Conservation (phyloP, 2,888 invertebrate species). For the Plagodis dolabraria region DNA sequence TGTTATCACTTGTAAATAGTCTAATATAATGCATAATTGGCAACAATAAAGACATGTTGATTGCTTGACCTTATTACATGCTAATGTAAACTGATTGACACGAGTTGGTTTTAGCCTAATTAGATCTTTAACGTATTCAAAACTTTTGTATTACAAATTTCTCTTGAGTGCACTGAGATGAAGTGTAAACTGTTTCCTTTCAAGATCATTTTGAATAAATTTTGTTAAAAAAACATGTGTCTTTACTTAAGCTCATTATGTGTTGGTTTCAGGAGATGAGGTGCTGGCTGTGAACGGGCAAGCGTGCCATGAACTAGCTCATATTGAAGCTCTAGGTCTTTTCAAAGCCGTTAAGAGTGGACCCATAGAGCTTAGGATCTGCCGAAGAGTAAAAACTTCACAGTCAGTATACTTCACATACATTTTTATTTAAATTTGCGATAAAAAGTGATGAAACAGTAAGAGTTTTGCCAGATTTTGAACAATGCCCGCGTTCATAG, state of each 20-base stretch:
- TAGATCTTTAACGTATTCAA: no score
- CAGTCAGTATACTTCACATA: slow-evolving; percentile 61
- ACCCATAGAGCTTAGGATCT: slow-evolving; percentile 90
- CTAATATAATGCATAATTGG: slow-evolving; percentile 8
- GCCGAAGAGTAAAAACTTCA: slow-evolving; percentile 83
- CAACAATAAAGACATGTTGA: background rate
- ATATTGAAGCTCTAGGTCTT: slow-evolving; percentile 91
- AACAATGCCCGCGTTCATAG: no score
- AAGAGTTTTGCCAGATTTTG: background rate
- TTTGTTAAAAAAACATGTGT: background rate
- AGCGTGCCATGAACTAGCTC: slow-evolving; percentile 91
- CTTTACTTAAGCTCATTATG: background rate
- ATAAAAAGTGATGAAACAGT: background rate
- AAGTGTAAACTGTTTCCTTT: no score
- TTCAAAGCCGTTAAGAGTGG: slow-evolving; percentile 93
- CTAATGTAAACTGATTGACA: background rate
- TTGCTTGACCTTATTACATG: slow-evolving; percentile 3
- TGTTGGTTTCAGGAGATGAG: slow-evolving; percentile 87
- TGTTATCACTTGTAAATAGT: slow-evolving; percentile 21
- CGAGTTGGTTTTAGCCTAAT: background rate
- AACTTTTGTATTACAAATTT: no score
- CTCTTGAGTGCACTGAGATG: no score
- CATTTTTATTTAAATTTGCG: background rate
- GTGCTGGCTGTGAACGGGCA: slow-evolving; percentile 92
- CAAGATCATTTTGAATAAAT: background rate